Evolutionary conservation across 2,113 vertebrate species (phyloP).

Genomic region (Lonchura striata): DNA sequence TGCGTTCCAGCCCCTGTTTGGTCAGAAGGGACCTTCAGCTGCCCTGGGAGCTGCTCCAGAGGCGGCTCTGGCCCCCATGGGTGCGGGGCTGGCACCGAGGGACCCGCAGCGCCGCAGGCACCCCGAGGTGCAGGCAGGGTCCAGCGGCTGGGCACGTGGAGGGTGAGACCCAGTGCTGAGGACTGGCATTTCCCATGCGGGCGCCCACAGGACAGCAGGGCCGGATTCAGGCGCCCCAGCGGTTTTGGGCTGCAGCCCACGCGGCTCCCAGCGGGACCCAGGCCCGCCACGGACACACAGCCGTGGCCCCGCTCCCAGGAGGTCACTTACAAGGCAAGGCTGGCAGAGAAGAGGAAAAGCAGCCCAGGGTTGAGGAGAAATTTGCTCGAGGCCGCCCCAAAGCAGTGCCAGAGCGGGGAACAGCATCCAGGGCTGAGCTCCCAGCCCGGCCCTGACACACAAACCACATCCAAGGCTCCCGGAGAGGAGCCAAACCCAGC

Average conservation of each 20-base stretch:
- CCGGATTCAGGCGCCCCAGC: neutral
- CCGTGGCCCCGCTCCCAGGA: neutral
- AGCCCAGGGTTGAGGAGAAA: neutral
- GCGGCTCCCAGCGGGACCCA: neutral
- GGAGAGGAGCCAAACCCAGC: neutral
- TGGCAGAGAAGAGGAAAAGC: constrained; percentile 4
- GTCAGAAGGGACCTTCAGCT: neutral
- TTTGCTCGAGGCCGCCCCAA: neutral
- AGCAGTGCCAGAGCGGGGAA: neutral
- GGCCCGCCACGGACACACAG: neutral
- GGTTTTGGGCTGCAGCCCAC: neutral
- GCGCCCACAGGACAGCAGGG: neutral
- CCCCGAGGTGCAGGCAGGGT: rapidly evolving
- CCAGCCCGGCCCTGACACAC: neutral
- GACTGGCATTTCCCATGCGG: neutral
- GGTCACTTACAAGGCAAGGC: neutral
- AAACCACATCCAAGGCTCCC: constrained; percentile 23
- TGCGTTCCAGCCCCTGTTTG: rapidly evolving
- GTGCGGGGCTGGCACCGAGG: neutral
- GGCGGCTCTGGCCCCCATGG: rapidly evolving
- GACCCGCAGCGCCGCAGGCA: neutral
- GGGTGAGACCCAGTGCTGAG: neutral
- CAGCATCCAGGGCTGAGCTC: constrained; percentile 3
- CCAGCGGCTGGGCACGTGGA: rapidly evolving
- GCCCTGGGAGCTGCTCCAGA: neutral